phyloP scores from a whole-genome alignment of 2,797 vertebrate species.

The Anniella stebbinsi region DNA sequence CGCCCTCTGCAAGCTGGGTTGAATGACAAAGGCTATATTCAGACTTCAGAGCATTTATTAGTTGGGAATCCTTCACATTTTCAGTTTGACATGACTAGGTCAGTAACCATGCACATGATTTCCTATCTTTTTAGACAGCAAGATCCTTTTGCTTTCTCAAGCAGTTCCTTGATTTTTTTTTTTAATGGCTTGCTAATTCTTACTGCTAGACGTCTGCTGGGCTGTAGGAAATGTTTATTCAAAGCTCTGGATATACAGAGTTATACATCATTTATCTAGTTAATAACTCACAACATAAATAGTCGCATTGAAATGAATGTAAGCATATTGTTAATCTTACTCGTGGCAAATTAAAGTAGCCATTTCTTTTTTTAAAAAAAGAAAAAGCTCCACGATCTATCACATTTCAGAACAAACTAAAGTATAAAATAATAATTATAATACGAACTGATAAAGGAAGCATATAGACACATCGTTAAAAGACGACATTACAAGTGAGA shows the following conservation, averaged over 20 bases:
- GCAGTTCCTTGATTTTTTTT: slow-evolving; percentile 69
- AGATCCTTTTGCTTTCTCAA: slow-evolving; percentile 67
- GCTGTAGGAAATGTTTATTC: slow-evolving; percentile 55
- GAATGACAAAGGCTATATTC: slow-evolving; percentile 70
- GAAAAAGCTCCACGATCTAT: neutral
- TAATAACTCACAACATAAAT: slow-evolving; percentile 53
- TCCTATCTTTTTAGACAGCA: slow-evolving; percentile 64
- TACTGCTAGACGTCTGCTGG: slow-evolving; percentile 64
- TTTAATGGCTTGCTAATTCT: slow-evolving; percentile 74
- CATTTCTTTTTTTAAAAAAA: slow-evolving; percentile 17
- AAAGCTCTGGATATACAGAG: slow-evolving; percentile 63
- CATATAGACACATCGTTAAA: neutral
- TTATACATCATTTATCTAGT: slow-evolving; percentile 56
- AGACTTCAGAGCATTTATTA: slow-evolving; percentile 57
- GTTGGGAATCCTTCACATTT: slow-evolving; percentile 74
- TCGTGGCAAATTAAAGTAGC: slow-evolving; percentile 44
- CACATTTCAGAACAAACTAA: neutral
- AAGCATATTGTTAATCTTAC: slow-evolving; percentile 31
- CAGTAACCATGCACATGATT: slow-evolving; percentile 61
- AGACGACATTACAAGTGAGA: neutral
- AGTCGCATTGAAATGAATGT: slow-evolving; percentile 43
- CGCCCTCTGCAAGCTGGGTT: slow-evolving; percentile 58
- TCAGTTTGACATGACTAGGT: slow-evolving; percentile 71
- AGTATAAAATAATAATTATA: slow-evolving; percentile 14
- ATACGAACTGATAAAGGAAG: neutral